Evolutionary conservation across 1,140 invertebrate species (phyloP).

Genomic region (Euura lappo): DNA sequence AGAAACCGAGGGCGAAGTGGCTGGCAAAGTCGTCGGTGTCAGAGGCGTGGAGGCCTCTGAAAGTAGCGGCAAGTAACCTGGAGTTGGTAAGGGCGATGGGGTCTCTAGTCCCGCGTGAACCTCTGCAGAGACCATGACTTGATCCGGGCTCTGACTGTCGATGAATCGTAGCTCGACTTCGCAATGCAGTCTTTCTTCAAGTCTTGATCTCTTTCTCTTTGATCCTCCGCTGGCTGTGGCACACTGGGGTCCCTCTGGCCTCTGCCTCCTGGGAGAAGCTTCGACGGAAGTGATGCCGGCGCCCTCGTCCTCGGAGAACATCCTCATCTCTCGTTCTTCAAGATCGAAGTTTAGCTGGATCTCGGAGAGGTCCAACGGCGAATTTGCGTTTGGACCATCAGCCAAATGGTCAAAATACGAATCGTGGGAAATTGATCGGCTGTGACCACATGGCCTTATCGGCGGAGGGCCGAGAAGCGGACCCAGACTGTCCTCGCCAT

Average conservation of each 20-base stretch:
- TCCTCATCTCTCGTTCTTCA: conserved; percentile 83
- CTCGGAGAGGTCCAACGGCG: conserved; percentile 77
- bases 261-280: conserved; percentile 60
- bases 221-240: conserved; percentile 47
- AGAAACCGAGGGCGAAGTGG: conserved; percentile 47
- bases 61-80: conserved; percentile 53
- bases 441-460: conserved; percentile 62
- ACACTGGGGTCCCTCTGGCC: conserved; percentile 50
- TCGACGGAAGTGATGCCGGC: conserved; percentile 65
- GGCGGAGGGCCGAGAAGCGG: conserved; percentile 57
- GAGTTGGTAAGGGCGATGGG: conserved; percentile 55
- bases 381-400: conserved; percentile 61
- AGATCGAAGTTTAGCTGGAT: conserved; percentile 83
- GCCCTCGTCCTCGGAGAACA: conserved; percentile 85
- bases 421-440: conserved; percentile 84
- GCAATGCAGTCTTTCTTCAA: conserved; percentile 61
- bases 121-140: conserved; percentile 59
- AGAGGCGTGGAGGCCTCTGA: conserved; percentile 57
- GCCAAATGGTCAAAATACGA: conserved; percentile 85
- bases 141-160: conserved; percentile 65
- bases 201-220: conserved; percentile 58
- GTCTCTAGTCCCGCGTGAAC: conserved; percentile 53
- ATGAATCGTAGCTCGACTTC: conserved; percentile 63
- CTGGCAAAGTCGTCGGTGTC: conserved; percentile 48
- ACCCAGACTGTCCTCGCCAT: conserved; percentile 55